Evolutionary conservation across 2,113 vertebrate species (phyloP), one percentile per base, ranked within the genome.

Genomic region (Sceloporus undulatus): DNA sequence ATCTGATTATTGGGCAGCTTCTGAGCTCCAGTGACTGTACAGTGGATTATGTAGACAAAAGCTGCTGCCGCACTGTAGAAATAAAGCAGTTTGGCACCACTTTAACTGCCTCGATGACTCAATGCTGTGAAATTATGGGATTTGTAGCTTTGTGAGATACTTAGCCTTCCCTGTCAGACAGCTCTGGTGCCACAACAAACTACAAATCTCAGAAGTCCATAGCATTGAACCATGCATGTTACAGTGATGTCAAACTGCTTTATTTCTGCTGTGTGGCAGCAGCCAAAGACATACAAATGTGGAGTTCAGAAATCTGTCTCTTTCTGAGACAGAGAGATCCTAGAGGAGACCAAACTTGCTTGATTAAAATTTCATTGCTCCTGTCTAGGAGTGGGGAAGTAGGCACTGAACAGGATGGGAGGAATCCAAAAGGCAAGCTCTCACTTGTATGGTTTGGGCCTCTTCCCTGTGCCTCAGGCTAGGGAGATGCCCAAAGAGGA

Each of bases 351-450:
- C 3, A 82, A 6, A 3, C 10, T 25, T 65, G 38, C 54, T 7
- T 10, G 70, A n/a, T 48, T 48, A 74, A 56, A 42, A 34, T 52
- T 79, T 80, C 40, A 48, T 21, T 13, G 75, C 18, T 80, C 78
- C 62, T 23, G 11, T 88, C 65, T 66, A 71, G 40, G 68, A 21
- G 10, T 34, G 23, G 38, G 80, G 21, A 75, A 29, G 71, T 21
- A 82, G 25, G 19, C 71, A 87, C 9, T 82, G 59, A 81, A 48
- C 4, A 74, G 54, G 40, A 74, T n/a, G 77, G 59, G n/a, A 89
- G 88, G 84, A 76, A 82, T 42, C 59, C 48, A 82, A 79, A 48
- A 13, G 70, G 73, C 88, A 89, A 85, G 83, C 56, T 80, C 56
- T 66, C 13, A 23, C 83, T 66, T 75, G 88, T 71, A n/a, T 76